A percentile compares a stretch with the other conserved stretches of the same genome.
phyloP scores from a whole-genome alignment of 1,140 invertebrate genomes.

The Pseudomyrmex cubaensis region DNA sequence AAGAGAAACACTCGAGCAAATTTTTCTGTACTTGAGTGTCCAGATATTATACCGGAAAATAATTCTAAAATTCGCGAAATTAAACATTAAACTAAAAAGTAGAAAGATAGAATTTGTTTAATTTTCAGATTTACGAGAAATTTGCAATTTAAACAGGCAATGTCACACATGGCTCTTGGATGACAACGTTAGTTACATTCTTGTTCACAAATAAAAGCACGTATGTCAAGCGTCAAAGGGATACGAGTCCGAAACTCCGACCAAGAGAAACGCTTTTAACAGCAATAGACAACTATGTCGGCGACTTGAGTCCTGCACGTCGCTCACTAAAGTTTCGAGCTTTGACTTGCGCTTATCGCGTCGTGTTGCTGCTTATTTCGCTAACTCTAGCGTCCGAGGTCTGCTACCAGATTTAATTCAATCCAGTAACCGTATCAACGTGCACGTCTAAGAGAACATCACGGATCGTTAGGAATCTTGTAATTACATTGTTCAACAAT shows the following conservation, averaged over 20 bases:
- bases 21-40: too few relatives aligned
- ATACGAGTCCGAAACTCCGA: not conserved
- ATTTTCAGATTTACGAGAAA: not conserved
- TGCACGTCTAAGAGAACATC: slow-evolving; percentile 17
- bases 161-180: not conserved
- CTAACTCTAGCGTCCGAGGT: slow-evolving; percentile 14
- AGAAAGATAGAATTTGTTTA: not conserved
- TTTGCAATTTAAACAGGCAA: not conserved
- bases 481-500: slow-evolving; percentile 28
- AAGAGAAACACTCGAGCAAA: not conserved
- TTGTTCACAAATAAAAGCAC: slow-evolving; percentile 14
- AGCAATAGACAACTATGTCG: slow-evolving; percentile 32
- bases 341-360: slow-evolving; percentile 22
- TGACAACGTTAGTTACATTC: slow-evolving; percentile 1
- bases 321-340: slow-evolving; percentile 26
- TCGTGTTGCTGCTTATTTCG: slow-evolving; percentile 32
- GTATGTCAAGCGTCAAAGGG: slow-evolving; percentile 29
- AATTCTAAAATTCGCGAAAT: not conserved
- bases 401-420: slow-evolving; percentile 50
- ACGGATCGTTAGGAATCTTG: slow-evolving; percentile 12
- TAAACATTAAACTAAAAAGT: not conserved
- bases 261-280: slow-evolving; percentile 36
- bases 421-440: slow-evolving; percentile 28
- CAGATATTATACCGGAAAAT: not conserved
- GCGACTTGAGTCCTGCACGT: slow-evolving; percentile 36